Evolutionary conservation across 2,888 invertebrate genomes (phyloP).

Genomic region (Thereva nobilitata): DNA sequence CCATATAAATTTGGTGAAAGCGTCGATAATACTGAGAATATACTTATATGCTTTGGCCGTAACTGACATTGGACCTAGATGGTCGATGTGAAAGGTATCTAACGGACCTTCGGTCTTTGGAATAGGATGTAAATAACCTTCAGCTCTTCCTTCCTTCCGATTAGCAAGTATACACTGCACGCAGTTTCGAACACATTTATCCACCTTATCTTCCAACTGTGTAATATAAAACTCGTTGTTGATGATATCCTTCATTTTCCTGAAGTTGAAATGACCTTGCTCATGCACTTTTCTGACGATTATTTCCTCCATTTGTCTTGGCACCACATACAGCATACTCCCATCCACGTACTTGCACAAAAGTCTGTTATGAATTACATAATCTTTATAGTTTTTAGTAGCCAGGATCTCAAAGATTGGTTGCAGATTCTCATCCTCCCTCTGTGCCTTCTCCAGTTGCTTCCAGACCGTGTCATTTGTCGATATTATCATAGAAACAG

Average conservation of each 20-base stretch:
- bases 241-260: background rate
- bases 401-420: conserved; percentile 14
- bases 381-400: conserved; percentile 9
- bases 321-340: conserved; percentile 32
- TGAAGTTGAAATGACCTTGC: conserved; percentile 36
- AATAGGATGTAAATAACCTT: conserved; percentile 49
- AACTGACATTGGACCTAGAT: background rate
- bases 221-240: background rate
- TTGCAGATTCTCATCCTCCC: conserved; percentile 29
- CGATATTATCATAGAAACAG: conserved; percentile 20
- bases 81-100: background rate
- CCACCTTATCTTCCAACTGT: conserved; percentile 2
- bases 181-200: conserved; percentile 32
- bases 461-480: conserved; percentile 5
- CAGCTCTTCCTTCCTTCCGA: conserved; percentile 48
- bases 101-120: conserved; percentile 46
- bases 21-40: too few relatives aligned
- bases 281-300: conserved; percentile 37
- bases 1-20: too few relatives aligned
- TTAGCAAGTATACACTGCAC: conserved; percentile 38
- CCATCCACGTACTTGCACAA: conserved; percentile 10
- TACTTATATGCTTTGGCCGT: background rate
- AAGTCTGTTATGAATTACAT: background rate
- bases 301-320: conserved; percentile 35
- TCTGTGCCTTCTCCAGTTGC: conserved; percentile 18